Percentiles rank a stretch among this genome's conserved stretches.
phyloP scores from a whole-genome alignment of 1,140 invertebrate genomes.

The Aphaenogaster ashmeadi region DNA sequence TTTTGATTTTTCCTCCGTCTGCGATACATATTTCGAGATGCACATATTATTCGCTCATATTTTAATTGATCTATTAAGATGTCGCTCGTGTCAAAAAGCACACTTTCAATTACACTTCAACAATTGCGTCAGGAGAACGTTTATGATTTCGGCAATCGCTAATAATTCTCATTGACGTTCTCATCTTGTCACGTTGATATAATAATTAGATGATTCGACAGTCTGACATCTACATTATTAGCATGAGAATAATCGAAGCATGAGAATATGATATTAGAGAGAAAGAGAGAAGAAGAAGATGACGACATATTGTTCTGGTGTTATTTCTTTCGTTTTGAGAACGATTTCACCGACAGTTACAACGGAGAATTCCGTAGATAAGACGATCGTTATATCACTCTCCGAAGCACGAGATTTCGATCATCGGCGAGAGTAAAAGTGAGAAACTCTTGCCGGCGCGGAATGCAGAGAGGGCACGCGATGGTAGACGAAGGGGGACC shows the following conservation, averaged over 20 bases:
- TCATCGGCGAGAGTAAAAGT: constrained; percentile 49
- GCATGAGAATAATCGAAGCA: background rate
- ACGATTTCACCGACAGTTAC: constrained; percentile 36
- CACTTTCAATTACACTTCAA: background rate
- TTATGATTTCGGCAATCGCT: background rate
- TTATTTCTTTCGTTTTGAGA: background rate
- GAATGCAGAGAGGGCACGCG: constrained; percentile 27
- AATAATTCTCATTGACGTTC: background rate
- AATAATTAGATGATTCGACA: constrained; percentile 11
- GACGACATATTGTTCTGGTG: background rate
- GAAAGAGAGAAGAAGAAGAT: background rate
- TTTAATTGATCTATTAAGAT: background rate
- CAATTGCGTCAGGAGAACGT: background rate
- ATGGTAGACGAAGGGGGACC: constrained; percentile 44
- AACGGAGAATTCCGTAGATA: constrained; percentile 17
- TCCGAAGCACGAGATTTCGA: constrained; percentile 31
- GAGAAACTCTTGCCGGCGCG: background rate
- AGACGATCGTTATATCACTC: constrained; percentile 38
- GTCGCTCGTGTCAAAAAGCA: background rate
- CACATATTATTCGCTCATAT: background rate
- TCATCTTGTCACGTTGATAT: background rate
- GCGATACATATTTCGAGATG: constrained; percentile 6
- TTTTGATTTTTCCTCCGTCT: constrained; percentile 81
- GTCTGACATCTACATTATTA: background rate
- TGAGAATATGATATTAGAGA: background rate